phyloP scores from a whole-genome alignment of 2,113 vertebrate genomes.

The Mugil cephalus region DNA sequence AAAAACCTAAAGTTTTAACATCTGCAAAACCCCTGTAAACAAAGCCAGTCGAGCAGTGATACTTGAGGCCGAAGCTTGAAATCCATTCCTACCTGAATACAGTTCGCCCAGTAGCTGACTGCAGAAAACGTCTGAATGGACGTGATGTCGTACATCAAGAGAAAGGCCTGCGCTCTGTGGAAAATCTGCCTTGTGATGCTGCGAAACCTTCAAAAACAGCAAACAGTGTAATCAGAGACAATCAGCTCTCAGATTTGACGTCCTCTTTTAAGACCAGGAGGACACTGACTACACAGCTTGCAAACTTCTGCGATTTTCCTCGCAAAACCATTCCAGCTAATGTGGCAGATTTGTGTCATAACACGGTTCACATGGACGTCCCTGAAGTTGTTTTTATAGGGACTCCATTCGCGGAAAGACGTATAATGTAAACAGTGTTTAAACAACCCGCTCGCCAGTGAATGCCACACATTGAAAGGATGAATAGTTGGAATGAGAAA shows the following conservation, averaged over 20 bases:
- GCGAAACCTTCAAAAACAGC: slow-evolving; percentile 85
- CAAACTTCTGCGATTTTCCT: not conserved
- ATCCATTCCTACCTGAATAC: slow-evolving; percentile 85
- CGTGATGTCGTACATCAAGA: slow-evolving; percentile 95
- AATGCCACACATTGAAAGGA: not conserved
- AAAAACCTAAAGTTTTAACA: no score
- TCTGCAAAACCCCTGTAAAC: no score
- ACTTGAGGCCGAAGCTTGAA: not conserved
- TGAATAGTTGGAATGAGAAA: not conserved
- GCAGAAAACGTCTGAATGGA: slow-evolving; percentile 85
- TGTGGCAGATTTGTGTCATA: no score
- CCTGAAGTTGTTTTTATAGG: no score
- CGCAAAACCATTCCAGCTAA: no score
- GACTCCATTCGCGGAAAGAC: no score
- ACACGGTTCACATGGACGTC: no score
- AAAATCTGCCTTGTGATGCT: slow-evolving; percentile 92
- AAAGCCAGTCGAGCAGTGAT: not conserved
- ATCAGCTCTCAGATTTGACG: not conserved
- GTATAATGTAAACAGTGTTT: not conserved
- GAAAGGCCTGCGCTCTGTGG: slow-evolving; percentile 90
- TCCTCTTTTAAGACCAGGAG: not conserved
- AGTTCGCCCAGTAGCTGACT: slow-evolving; percentile 89
- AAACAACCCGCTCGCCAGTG: not conserved
- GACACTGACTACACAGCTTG: not conserved
- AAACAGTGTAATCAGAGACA: slow-evolving; percentile 3